These are phyloP conservation scores for Eilema sororculum DNA, from an alignment of 2,888 invertebrate species.

Conservation along the genomic window DNA sequence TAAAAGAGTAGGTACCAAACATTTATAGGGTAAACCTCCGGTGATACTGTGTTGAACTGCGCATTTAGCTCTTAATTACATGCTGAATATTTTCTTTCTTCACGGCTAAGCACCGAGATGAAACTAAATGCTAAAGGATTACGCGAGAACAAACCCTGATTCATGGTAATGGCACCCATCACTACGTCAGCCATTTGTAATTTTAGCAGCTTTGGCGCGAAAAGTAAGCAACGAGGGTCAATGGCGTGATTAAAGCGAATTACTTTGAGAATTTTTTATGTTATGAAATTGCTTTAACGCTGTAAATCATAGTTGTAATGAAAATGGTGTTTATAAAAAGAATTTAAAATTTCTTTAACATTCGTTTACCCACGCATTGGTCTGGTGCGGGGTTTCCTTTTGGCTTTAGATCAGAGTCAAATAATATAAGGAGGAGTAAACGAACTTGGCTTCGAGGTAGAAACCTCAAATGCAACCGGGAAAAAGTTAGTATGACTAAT, in stretches of 20 bases:
- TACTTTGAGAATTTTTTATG: slow-evolving; percentile 1
- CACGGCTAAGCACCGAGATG: slow-evolving; percentile 17
- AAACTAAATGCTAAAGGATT: slow-evolving; percentile 34
- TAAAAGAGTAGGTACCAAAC: too few species aligned
- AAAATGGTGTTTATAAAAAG: background rate
- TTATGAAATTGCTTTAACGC: background rate
- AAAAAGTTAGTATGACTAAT: too few species aligned
- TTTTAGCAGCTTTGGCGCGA: slow-evolving; percentile 34
- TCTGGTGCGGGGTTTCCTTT: background rate
- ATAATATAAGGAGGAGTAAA: background rate
- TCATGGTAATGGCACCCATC: slow-evolving; percentile 38
- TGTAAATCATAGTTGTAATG: background rate
- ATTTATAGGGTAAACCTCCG: background rate
- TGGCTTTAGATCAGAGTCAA: background rate
- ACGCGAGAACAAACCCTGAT: slow-evolving; percentile 32
- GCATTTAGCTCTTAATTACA: background rate
- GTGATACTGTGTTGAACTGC: background rate
- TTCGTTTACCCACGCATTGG: background rate
- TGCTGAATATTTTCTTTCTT: background rate
- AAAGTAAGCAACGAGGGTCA: slow-evolving; percentile 26
- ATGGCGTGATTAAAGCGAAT: slow-evolving; percentile 10
- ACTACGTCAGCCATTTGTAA: slow-evolving; percentile 42
- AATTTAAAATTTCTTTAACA: slow-evolving; percentile 11
- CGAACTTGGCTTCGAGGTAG: background rate
- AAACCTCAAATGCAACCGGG: background rate